Conservation (phyloP, 2,113 vertebrate species). For the Ramphastos sulfuratus region DNA sequence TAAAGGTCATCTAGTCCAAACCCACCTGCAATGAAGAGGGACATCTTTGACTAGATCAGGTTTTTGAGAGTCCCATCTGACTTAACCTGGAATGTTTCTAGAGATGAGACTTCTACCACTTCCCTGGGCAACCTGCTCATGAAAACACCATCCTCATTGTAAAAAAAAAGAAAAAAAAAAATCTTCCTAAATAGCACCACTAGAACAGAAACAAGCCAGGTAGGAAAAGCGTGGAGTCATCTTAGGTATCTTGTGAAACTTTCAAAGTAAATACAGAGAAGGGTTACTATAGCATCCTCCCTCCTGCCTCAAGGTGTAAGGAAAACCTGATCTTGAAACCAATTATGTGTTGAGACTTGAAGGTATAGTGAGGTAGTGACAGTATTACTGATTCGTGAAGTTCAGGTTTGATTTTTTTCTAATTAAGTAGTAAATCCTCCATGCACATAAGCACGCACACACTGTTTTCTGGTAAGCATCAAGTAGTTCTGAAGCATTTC, state of each 20-base stretch:
- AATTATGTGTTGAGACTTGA: not conserved
- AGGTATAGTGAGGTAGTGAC: not conserved
- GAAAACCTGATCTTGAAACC: not conserved
- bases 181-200: not conserved
- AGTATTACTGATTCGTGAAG: not conserved
- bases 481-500: not conserved
- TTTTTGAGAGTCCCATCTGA: not conserved
- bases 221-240: not conserved
- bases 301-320: not conserved
- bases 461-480: not conserved
- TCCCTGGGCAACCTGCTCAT: not conserved
- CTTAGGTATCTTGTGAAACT: not conserved
- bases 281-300: not conserved
- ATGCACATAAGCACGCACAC: not conserved
- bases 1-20: no score
- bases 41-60: not conserved
- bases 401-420: not conserved
- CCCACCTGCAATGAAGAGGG: not conserved
- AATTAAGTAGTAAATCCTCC: not conserved
- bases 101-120: not conserved
- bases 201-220: not conserved
- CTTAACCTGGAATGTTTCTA: not conserved
- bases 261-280: not conserved
- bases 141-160: not conserved
- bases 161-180: not conserved